Conservation (phyloP, 2,797 vertebrate species). For the Zonotrichia albicollis region DNA sequence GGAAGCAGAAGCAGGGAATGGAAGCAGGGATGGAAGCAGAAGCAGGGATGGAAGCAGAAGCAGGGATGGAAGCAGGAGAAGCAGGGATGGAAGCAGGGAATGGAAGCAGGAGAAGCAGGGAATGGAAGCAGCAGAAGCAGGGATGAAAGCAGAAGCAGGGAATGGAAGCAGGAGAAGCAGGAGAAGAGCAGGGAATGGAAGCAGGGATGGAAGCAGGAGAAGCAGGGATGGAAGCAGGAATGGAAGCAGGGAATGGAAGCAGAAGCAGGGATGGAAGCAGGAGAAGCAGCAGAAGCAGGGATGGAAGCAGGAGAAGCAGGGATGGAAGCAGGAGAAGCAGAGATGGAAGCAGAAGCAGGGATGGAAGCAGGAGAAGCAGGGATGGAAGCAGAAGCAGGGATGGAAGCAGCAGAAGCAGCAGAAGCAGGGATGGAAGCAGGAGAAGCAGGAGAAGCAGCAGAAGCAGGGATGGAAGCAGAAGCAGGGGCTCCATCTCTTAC, state of each 20-base stretch:
- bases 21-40: not conserved
- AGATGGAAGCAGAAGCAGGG: not conserved
- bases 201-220: not conserved
- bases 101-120: not conserved
- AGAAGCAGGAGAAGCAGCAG: no score
- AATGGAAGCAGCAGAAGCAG: not conserved
- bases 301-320: no score
- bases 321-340: not conserved
- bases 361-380: not conserved
- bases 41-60: no score
- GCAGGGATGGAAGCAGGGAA: not conserved
- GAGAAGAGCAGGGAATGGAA: not conserved
- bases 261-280: not conserved
- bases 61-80: not conserved
- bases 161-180: no score
- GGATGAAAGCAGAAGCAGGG: not conserved
- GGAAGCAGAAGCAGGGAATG: not conserved
- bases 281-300: no score
- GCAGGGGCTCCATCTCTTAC: conserved; percentile 71
- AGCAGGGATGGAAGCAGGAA: not conserved
- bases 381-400: no score
- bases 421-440: no score
- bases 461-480: no score
- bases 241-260: not conserved
- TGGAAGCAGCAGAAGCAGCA: not conserved